Evolutionary conservation across 2,797 vertebrate species (phyloP).

Genomic region (Eurystomus glaucurus): DNA sequence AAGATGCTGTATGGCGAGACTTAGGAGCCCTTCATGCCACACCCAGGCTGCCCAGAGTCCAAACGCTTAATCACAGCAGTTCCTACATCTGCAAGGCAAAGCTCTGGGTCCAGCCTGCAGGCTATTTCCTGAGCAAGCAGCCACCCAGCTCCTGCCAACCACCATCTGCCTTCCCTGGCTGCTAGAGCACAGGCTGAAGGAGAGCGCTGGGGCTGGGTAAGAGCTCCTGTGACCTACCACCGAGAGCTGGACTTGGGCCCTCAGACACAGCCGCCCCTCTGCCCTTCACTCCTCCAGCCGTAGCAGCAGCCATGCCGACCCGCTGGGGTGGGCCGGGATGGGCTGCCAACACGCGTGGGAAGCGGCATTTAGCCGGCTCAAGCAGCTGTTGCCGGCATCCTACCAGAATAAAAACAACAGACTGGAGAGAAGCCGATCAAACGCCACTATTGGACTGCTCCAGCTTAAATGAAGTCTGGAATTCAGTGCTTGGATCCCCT

Average conservation of each 20-base stretch:
- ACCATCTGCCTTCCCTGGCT: background rate
- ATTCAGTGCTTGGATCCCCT: background rate
- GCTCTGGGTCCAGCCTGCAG: background rate
- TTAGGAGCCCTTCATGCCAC: background rate
- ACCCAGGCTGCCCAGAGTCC: background rate
- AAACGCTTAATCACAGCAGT: background rate
- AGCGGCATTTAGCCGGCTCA: background rate
- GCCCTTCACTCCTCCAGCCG: background rate
- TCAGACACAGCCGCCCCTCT: background rate
- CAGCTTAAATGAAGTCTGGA: background rate
- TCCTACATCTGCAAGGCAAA: background rate
- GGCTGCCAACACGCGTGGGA: background rate
- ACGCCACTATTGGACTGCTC: background rate
- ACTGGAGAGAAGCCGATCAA: background rate
- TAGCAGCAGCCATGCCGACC: background rate
- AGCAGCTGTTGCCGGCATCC: background rate
- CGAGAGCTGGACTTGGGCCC: background rate
- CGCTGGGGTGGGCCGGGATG: background rate
- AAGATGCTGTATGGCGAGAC: background rate
- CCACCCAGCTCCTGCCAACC: background rate
- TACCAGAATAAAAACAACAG: constrained; percentile 34
- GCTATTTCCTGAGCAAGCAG: background rate
- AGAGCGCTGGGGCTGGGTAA: background rate
- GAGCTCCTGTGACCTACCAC: background rate
- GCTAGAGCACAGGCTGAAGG: accelerated